phyloP scores from a whole-genome alignment of 2,113 vertebrate genomes.

The Platichthys stellatus region DNA sequence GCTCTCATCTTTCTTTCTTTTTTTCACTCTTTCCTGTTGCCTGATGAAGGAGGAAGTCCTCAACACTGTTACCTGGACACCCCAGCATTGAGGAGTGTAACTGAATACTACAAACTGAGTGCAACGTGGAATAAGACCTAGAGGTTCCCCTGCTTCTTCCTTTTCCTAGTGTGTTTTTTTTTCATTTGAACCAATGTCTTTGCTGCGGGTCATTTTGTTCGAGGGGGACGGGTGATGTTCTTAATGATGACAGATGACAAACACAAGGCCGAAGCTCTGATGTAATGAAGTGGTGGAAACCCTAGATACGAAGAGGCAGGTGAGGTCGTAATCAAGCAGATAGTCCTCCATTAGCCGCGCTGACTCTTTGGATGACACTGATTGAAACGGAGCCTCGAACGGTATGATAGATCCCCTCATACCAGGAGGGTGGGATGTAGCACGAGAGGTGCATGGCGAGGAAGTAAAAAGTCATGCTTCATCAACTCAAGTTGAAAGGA shows the following conservation, averaged over 20 bases:
- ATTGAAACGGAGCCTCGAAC: conserved; percentile 59
- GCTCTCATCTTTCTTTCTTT: conserved; percentile 10
- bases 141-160: conserved; percentile 31
- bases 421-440: conserved; percentile 39
- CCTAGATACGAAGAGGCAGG: conserved; percentile 42
- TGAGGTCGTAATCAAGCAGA: conserved; percentile 49
- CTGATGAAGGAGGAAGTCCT: conserved; percentile 30
- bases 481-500: conserved; percentile 69
- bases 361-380: conserved; percentile 51
- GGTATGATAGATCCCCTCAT: conserved; percentile 44
- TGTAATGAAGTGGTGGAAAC: conserved; percentile 56
- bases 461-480: conserved; percentile 71
- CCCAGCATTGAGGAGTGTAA: conserved; percentile 51
- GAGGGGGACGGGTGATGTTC: conserved; percentile 2
- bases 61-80: conserved; percentile 49
- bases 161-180: not conserved
- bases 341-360: conserved; percentile 44
- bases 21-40: conserved; percentile 15
- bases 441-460: conserved; percentile 37
- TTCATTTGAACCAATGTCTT: conserved; percentile 23
- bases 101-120: conserved; percentile 47
- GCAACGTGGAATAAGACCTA: conserved; percentile 45
- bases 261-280: conserved; percentile 23
- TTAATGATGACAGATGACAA: conserved; percentile 63
- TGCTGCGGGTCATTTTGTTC: conserved; percentile 28